A percentile compares a stretch with the other conserved stretches of the same genome.
Evolutionary conservation across 2,113 vertebrate species (phyloP).

Genomic region (Melierax canorus): DNA sequence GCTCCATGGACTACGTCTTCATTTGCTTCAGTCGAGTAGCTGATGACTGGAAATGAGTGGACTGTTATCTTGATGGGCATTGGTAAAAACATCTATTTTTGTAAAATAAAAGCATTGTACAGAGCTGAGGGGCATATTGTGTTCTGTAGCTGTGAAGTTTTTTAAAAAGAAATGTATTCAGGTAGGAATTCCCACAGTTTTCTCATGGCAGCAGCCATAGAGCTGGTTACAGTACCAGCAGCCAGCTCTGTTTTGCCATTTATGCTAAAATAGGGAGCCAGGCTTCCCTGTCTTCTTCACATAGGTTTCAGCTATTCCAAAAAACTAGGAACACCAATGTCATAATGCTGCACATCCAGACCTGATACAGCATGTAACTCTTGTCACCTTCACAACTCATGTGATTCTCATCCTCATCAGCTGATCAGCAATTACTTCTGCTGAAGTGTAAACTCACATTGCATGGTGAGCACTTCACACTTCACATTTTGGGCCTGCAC

Average conservation of each 20-base stretch:
- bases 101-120: neutral
- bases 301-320: neutral
- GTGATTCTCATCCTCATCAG: neutral
- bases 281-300: neutral
- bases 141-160: neutral
- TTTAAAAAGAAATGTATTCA: neutral
- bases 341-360: neutral
- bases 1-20: neutral
- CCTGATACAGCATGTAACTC: rapidly evolving
- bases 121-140: neutral
- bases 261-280: rapidly evolving
- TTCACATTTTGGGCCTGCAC: neutral
- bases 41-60: neutral
- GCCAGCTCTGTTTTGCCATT: neutral
- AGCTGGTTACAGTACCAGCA: neutral
- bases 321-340: neutral
- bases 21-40: rapidly evolving
- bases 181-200: neutral
- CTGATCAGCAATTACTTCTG: neutral
- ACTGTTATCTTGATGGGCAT: neutral
- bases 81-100: neutral
- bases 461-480: neutral
- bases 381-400: neutral
- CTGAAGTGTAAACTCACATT: neutral
- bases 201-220: neutral